Conservation (phyloP, 2,888 invertebrate species). For the Eulithis prunata region DNA sequence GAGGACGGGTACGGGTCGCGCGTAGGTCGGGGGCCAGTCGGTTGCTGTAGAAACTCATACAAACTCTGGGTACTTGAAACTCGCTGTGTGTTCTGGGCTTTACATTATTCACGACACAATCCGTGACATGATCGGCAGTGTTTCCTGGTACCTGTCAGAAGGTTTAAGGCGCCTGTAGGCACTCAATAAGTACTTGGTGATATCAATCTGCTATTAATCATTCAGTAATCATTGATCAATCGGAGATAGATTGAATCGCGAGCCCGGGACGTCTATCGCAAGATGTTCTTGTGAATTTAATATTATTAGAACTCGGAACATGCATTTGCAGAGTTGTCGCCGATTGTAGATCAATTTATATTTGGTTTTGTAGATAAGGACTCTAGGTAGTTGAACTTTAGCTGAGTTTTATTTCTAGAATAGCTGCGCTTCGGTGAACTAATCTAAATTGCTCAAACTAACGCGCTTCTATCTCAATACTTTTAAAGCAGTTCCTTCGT, state of each 20-base stretch:
- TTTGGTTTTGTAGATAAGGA: too few relatives aligned
- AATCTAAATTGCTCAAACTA: slow-evolving; percentile 20
- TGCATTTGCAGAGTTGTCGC: slow-evolving; percentile 8
- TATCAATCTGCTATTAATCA: slow-evolving; percentile 48
- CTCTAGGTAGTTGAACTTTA: too few relatives aligned
- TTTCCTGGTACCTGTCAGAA: neutral
- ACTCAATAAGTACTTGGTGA: neutral
- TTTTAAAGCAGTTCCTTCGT: slow-evolving; percentile 18
- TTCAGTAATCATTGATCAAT: slow-evolving; percentile 54
- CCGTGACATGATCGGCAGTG: slow-evolving; percentile 2
- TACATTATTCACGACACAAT: neutral
- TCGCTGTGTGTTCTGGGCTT: too few relatives aligned
- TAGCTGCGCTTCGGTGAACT: slow-evolving; percentile 8
- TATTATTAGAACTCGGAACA: slow-evolving; percentile 34
- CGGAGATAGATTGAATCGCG: slow-evolving; percentile 53
- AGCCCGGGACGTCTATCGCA: neutral
- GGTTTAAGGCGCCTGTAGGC: neutral
- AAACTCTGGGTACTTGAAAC: too few relatives aligned
- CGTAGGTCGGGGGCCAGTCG: too few relatives aligned
- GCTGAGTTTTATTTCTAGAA: too few relatives aligned
- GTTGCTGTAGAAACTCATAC: too few relatives aligned
- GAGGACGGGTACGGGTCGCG: too few relatives aligned
- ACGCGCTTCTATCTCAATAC: slow-evolving; percentile 13
- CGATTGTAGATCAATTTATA: too few relatives aligned
- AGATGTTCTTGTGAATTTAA: slow-evolving; percentile 6